Percentiles rank a stretch among this genome's conserved stretches.
These are phyloP conservation scores for Microcebus lehilahytsara DNA, from an alignment of 2,113 vertebrate genomes.

Conservation along the genomic window DNA sequence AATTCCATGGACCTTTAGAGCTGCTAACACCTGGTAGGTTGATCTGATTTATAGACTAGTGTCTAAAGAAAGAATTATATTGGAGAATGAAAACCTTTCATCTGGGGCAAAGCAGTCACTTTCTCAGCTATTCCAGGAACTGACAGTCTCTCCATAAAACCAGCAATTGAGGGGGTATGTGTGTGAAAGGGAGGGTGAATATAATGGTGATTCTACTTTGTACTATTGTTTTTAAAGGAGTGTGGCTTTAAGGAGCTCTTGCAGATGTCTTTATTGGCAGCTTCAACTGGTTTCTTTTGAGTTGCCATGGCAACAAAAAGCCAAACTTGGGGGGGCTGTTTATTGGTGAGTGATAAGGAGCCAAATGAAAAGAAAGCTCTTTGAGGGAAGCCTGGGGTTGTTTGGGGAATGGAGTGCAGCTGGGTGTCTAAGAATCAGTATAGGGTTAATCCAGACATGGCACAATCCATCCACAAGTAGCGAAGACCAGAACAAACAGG, in stretches of 20 bases:
- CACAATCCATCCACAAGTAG: not conserved
- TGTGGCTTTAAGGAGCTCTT: slow-evolving; percentile 59
- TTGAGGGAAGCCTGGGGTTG: slow-evolving; percentile 47
- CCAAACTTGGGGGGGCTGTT: slow-evolving; percentile 35
- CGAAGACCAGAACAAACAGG: not conserved
- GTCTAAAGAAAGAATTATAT: slow-evolving; percentile 30
- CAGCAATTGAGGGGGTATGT: not conserved
- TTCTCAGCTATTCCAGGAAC: slow-evolving; percentile 43
- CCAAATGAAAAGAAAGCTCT: slow-evolving; percentile 58
- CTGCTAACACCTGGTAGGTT: not conserved
- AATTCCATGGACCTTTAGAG: not conserved
- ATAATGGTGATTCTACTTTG: slow-evolving; percentile 46
- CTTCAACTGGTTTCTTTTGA: not conserved
- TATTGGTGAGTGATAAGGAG: slow-evolving; percentile 58
- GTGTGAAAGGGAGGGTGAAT: not conserved
- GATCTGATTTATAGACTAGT: slow-evolving; percentile 24
- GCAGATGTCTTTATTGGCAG: slow-evolving; percentile 70
- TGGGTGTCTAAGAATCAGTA: not conserved
- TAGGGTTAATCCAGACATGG: slow-evolving; percentile 36
- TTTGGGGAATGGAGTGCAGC: not conserved
- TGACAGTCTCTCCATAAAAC: slow-evolving; percentile 14
- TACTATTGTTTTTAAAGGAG: slow-evolving; percentile 68
- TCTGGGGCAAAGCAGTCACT: slow-evolving; percentile 8
- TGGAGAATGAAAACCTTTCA: slow-evolving; percentile 1
- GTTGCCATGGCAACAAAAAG: slow-evolving; percentile 63